Evolutionary conservation across 2,888 invertebrate genomes (phyloP), one percentile per base, ranked within the genome.

Genomic region (Dicyrtoma fusca): DNA sequence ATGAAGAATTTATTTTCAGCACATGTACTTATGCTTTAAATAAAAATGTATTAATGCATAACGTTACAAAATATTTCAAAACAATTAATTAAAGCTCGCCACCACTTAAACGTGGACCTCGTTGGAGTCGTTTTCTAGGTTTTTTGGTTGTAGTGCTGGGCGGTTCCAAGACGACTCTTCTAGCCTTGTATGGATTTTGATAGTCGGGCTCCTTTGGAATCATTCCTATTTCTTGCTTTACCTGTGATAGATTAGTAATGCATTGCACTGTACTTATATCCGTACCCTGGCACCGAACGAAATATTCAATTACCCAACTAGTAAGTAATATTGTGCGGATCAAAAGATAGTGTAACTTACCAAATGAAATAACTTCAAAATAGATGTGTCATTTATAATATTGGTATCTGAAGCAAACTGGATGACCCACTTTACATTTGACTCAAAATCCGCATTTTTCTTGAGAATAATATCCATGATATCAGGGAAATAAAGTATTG

Each of bases 401-500:
- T 75, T 72, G 13, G 59, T 68, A n/a, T 76, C 65, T 14, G 53
- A 51, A n/a, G 74, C 68, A 57, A 75, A 77, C n/a, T 75, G 66
- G 34, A 78, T 71, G 0, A 73, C 71, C 78, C 78, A 78, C 51
- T 75, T 76, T 4, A 75, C 65, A 55, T 77, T 77, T 11, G 57
- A 25, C 55, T 76, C 77, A 66, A 78, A 77, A 11, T 74, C 74
- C 14, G 70, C 66, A 65, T 78, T 78, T 51, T 76, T 76, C 17
- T 74, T 66, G 21, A 77, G 63, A 45, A 78, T 71, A 13, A 73
- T 62, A 26, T 63, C 62, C 75, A 77, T 75, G 5, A 76, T 73
- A 17, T 78, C 78, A 13, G 78, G 78, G 64, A 78, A 78, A 69
- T 77, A 78, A 61, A 78, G 64, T 10, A 77, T 72, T 21, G 75